phyloP scores from a whole-genome alignment of 2,797 vertebrate genomes.

The Mormyrus hasselquistii region DNA sequence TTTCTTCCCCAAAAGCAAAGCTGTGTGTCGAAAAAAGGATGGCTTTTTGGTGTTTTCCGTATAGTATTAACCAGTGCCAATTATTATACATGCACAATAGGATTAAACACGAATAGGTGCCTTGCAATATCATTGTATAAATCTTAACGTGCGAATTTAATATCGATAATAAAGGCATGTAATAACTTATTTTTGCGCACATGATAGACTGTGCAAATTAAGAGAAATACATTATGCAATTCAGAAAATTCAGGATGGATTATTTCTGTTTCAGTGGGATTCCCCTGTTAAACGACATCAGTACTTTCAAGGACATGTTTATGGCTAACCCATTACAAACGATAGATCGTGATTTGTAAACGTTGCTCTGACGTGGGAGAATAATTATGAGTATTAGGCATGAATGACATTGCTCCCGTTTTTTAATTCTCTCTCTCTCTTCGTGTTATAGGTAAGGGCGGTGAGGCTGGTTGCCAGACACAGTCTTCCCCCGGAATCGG shows the following conservation, averaged over 20 bases:
- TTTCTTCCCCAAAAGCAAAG: not conserved
- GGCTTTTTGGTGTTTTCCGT: not conserved
- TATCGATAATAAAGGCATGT: not conserved
- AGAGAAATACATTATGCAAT: not conserved
- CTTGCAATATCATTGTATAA: not conserved
- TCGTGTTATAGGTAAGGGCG: conserved; percentile 62
- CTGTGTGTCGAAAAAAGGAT: not conserved
- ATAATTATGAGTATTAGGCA: not conserved
- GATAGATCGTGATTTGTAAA: not conserved
- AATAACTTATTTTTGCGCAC: not conserved
- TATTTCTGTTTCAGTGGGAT: not conserved
- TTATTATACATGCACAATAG: not conserved
- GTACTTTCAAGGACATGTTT: conserved; percentile 11
- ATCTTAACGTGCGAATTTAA: not conserved
- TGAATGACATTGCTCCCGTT: not conserved
- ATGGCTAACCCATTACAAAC: not conserved
- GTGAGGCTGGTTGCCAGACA: conserved; percentile 61
- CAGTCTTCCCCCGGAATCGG: conserved; percentile 66
- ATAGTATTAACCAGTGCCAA: not conserved
- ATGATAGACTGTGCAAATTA: not conserved
- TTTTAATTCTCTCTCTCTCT: not conserved
- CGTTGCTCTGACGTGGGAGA: not conserved
- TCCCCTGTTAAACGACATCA: not conserved
- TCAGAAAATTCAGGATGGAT: not conserved
- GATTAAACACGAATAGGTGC: not conserved